Evolutionary conservation across 2,888 invertebrate species (phyloP).

Genomic region (Phymatocera aterrima): DNA sequence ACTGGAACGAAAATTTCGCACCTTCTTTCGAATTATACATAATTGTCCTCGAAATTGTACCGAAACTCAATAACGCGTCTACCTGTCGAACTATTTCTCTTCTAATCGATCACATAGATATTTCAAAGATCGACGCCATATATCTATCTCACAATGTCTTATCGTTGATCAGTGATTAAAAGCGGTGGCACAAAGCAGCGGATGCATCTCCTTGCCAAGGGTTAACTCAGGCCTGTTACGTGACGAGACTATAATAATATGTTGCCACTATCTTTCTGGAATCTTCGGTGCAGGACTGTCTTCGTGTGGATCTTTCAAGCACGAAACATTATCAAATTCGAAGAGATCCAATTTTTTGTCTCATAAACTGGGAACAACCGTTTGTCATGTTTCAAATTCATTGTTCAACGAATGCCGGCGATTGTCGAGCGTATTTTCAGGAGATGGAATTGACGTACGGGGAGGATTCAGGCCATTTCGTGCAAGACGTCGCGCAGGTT

Average conservation of each 20-base stretch:
- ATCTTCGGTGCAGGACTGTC: not conserved
- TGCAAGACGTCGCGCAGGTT: too few relatives aligned
- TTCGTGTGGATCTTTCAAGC: too few relatives aligned
- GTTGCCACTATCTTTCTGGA: not conserved
- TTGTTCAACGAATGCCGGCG: too few relatives aligned
- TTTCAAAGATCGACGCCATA: not conserved
- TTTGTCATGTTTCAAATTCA: not conserved
- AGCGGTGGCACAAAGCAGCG: conserved; percentile 35
- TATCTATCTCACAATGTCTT: not conserved
- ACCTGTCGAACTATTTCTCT: not conserved
- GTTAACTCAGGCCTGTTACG: conserved; percentile 38
- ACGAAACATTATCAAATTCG: not conserved
- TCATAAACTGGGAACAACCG: not conserved
- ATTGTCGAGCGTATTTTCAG: too few relatives aligned
- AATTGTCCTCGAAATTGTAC: too few relatives aligned
- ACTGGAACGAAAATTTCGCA: too few relatives aligned
- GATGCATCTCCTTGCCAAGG: conserved; percentile 40
- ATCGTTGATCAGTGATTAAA: not conserved
- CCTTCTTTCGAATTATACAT: too few relatives aligned
- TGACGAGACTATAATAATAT: conserved; percentile 11
- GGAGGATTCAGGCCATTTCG: too few relatives aligned
- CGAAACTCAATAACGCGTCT: too few relatives aligned
- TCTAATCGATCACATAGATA: not conserved
- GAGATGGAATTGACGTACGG: too few relatives aligned
- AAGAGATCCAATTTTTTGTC: not conserved